Conservation (phyloP, 1,140 invertebrate genomes). For the Thaumetopoea pityocampa region DNA sequence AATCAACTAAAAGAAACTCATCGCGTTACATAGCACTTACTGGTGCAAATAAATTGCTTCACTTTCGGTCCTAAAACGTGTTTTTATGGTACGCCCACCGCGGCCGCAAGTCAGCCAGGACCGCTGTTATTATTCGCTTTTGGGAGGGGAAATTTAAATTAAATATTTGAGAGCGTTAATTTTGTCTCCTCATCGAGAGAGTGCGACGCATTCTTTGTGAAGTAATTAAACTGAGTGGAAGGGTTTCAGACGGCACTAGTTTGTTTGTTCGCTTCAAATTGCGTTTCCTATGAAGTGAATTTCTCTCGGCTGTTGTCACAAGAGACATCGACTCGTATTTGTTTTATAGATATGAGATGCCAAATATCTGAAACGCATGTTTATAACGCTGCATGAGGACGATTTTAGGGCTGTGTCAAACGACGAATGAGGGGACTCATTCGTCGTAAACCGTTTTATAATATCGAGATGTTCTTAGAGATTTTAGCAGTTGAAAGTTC, state of each 20-base stretch:
- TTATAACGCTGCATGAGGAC: constrained; percentile 5
- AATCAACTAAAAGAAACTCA: constrained; percentile 42
- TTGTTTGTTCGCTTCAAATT: constrained; percentile 66
- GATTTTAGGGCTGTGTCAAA: background rate
- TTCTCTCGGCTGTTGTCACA: constrained; percentile 44
- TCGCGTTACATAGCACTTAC: constrained; percentile 38
- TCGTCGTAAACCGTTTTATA: no score
- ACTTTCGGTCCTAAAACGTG: constrained; percentile 38
- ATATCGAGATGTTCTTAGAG: no score
- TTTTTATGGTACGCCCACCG: constrained; percentile 46
- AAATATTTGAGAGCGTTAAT: constrained; percentile 75
- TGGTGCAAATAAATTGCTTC: constrained; percentile 59
- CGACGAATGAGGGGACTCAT: background rate
- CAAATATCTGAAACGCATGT: constrained; percentile 6
- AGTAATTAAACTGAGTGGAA: constrained; percentile 74
- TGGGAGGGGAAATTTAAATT: constrained; percentile 70
- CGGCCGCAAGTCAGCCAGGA: constrained; percentile 43
- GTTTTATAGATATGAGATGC: constrained; percentile 24
- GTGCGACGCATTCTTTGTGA: constrained; percentile 72
- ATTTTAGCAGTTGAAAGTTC: no score
- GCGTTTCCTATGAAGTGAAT: constrained; percentile 60
- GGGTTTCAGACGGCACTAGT: constrained; percentile 58
- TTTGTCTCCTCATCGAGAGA: constrained; percentile 73
- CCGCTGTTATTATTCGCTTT: constrained; percentile 70
- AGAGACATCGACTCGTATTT: constrained; percentile 31